Conservation (phyloP, 2,797 vertebrate species). For the Myoxocephalus aenaeus region DNA sequence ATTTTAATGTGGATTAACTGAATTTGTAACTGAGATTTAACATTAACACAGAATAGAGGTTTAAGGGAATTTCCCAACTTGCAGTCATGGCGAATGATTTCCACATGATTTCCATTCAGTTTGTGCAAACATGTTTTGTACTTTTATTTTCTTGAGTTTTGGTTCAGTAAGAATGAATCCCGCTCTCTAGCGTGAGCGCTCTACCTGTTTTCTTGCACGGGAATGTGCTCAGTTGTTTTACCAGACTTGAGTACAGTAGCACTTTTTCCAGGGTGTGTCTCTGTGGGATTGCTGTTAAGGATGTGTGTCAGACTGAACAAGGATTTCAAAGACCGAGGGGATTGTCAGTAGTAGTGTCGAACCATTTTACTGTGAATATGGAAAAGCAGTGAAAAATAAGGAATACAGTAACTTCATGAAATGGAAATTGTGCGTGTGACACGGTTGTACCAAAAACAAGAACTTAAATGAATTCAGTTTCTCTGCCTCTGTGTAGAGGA, state of each 20-base stretch:
- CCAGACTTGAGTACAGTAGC: slow-evolving; percentile 12
- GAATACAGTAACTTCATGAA: background rate
- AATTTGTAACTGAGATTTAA: background rate
- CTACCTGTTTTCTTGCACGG: background rate
- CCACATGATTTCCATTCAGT: slow-evolving; percentile 2
- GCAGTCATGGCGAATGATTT: background rate
- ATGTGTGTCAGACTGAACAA: slow-evolving; percentile 29
- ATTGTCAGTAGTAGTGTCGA: background rate
- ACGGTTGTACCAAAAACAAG: slow-evolving; percentile 1
- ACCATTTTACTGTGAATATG: background rate
- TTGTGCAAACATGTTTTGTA: background rate
- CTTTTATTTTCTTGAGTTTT: background rate
- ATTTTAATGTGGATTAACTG: background rate
- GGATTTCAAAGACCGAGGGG: background rate
- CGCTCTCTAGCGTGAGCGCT: background rate
- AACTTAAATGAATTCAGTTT: background rate
- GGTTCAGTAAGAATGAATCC: background rate
- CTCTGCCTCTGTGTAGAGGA: slow-evolving; percentile 2
- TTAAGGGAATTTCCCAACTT: slow-evolving; percentile 1
- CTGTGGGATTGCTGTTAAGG: slow-evolving; percentile 4
- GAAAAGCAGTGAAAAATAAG: background rate
- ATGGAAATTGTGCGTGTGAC: background rate
- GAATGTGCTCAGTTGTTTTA: background rate
- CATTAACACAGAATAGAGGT: background rate
- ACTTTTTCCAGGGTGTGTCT: slow-evolving; percentile 75